Evolutionary conservation across 2,113 vertebrate genomes (phyloP).

Genomic region (pig (Sus scrofa)): T2T-Sscrofa CM000828.6:46695501-46696000

Average conservation of each 20-base stretch:
- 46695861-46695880: background rate
- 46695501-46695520: background rate
- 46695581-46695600: background rate
- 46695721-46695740: background rate
- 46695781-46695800: background rate
- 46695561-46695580: background rate
- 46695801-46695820: background rate
- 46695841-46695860: background rate
- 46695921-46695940: constrained; percentile 49
- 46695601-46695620: constrained; percentile 1
- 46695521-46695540: background rate
- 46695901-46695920: background rate
- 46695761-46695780: background rate
- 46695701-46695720: background rate
- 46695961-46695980: constrained; percentile 4
- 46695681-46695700: background rate
- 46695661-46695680: background rate
- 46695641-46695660: background rate
- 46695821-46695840: background rate
- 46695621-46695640: constrained; percentile 1
- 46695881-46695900: constrained; percentile 3
- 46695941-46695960: background rate
- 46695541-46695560: background rate
- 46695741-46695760: background rate
- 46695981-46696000: background rate